Evolutionary conservation across 2,888 invertebrate species (phyloP), one percentile per base, ranked within the genome.

Genomic region (Leptinotarsa haldemani): DNA sequence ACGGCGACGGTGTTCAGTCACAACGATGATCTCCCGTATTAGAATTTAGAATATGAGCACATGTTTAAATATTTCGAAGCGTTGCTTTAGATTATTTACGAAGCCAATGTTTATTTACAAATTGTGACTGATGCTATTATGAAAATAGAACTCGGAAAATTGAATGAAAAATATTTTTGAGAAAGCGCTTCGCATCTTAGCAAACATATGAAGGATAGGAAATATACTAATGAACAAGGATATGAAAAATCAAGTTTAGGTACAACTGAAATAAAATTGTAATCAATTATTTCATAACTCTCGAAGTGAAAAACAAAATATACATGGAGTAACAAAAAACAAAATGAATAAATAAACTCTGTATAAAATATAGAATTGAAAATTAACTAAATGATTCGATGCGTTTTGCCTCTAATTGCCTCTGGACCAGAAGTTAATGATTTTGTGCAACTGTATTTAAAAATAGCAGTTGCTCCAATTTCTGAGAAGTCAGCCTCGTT

Each of bases 401-500:
- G 48, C 48, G 48, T 48, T 48, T 15, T 48, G 48, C 48, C 12
- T 48, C 48, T 48, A 48, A 13, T 48, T 53, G 15, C 18, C 18
- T 53, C 16, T 53, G n/a, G 53, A 53, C 3, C 18, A 53, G 18
- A 16, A 18, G 16, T 53, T 53, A 3, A 53, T 53, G 53, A 53
- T 53, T 53, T 53, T 53, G 18, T n/a, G 18, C 16, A 53, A 53
- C 16, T 22, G 56, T 73, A 76, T 72, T 74, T 18, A 65, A 65
- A 65, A 65, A 65, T 15, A 65, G 13, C 4, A 65, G 30, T 47
- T 65, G 47, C 15, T 47, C 20, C 15, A 65, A 13, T 65, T 65
- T 65, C 3, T 18, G 12, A 4, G 65, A 15, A 65, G 12, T 65
- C 48, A 65, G 52, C 13, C 74, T 66, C 2, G 70, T 72, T 48